Evolutionary conservation across 2,797 vertebrate species (phyloP).

Genomic region (Lepus oiostolus): DNA sequence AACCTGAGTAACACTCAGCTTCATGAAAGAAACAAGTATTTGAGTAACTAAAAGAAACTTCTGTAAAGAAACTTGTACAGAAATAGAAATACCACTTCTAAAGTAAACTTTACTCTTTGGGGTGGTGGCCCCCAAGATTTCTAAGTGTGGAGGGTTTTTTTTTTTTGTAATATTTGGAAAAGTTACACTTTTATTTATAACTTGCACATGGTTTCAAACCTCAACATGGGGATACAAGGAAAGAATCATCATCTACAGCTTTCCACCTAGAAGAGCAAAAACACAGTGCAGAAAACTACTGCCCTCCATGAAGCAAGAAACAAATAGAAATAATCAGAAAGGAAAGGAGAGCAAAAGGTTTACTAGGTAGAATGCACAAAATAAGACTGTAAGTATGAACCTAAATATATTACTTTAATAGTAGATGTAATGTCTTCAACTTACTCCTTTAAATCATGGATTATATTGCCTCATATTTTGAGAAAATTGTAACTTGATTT

Average conservation of each 20-base stretch:
- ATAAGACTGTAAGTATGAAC: background rate
- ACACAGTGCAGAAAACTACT: background rate
- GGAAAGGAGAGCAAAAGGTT: background rate
- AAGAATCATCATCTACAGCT: background rate
- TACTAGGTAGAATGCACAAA: background rate
- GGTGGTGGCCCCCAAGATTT: too few relatives aligned
- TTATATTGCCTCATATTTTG: background rate
- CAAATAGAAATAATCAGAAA: background rate
- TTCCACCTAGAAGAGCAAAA: background rate
- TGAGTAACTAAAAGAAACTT: background rate
- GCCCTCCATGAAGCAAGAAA: background rate
- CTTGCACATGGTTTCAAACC: background rate
- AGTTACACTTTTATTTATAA: background rate
- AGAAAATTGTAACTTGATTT: background rate
- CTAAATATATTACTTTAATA: background rate
- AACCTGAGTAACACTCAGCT: background rate
- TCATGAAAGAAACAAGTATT: background rate
- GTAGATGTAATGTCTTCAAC: too few relatives aligned
- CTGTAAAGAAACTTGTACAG: background rate
- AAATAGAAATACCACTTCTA: background rate
- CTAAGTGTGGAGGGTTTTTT: too few relatives aligned
- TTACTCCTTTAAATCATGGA: too few relatives aligned
- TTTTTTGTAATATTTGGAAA: background rate
- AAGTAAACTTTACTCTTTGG: background rate
- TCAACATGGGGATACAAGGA: background rate